Evolutionary conservation across 2,113 vertebrate genomes (phyloP).

Genomic region (Arvicanthis niloticus): DNA sequence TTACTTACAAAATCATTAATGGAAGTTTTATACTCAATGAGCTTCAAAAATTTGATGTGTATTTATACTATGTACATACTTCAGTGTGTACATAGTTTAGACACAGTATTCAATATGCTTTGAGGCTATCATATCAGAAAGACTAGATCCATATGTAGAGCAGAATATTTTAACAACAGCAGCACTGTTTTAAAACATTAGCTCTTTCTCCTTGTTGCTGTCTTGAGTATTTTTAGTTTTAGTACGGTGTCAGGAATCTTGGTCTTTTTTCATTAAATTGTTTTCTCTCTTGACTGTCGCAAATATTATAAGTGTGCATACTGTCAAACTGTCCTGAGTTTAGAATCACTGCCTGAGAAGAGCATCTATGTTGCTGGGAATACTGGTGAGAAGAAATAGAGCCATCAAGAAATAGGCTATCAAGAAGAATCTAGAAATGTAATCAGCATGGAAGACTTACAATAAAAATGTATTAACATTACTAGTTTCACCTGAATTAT

Average conservation of each 20-base stretch:
- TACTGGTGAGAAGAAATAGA: background rate
- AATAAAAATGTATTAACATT: background rate
- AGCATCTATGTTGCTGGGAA: background rate
- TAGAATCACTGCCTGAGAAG: background rate
- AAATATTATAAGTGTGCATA: background rate
- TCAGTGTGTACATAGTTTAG: background rate
- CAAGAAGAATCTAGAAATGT: background rate
- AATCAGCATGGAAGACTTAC: background rate
- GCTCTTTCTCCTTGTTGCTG: background rate
- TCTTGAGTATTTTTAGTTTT: background rate
- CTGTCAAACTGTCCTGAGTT: background rate
- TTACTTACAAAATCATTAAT: background rate
- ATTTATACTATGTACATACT: too few relatives aligned
- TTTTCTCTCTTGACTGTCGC: background rate
- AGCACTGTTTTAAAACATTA: background rate
- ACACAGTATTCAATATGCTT: background rate
- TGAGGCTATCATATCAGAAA: background rate
- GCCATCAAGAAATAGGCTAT: background rate
- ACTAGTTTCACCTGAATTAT: background rate
- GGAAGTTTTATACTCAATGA: background rate
- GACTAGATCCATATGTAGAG: background rate
- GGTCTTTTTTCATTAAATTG: background rate
- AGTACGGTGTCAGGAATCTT: too few relatives aligned
- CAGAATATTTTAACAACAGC: background rate
- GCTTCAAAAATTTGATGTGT: background rate